These are phyloP conservation scores for Gorsachius magnificus DNA, from an alignment of 2,797 vertebrate species.

Conservation along the genomic window DNA sequence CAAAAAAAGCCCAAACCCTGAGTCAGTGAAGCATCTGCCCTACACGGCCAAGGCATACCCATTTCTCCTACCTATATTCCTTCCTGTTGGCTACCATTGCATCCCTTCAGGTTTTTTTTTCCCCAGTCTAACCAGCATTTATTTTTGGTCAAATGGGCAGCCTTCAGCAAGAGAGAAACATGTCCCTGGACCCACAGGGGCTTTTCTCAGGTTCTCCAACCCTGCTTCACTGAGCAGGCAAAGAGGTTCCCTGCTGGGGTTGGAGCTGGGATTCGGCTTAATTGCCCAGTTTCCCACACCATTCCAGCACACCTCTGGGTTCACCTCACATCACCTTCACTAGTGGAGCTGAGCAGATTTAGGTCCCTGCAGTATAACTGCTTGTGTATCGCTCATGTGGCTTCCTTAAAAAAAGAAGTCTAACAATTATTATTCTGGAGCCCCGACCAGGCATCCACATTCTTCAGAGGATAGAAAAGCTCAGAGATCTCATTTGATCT, in stretches of 20 bases:
- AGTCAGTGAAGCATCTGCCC: background rate
- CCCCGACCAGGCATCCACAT: background rate
- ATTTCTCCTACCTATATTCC: background rate
- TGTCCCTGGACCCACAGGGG: background rate
- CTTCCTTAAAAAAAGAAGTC: background rate
- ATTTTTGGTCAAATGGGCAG: background rate
- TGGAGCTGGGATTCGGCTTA: background rate
- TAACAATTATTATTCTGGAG: background rate
- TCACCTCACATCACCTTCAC: background rate
- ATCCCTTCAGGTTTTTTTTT: background rate
- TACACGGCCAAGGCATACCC: rapidly evolving
- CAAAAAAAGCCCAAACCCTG: background rate
- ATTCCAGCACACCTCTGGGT: background rate
- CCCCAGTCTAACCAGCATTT: background rate
- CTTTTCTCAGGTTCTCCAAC: background rate
- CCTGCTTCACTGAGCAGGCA: background rate
- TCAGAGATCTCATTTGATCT: background rate
- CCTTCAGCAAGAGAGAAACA: background rate
- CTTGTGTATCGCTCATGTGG: background rate
- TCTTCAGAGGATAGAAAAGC: background rate
- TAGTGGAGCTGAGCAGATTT: background rate
- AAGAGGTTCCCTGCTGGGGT: background rate
- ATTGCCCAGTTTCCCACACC: background rate
- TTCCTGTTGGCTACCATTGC: background rate
- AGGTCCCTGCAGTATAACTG: background rate